Evolutionary conservation across 2,888 invertebrate genomes (phyloP).

Genomic region (Conistra vaccinii): DNA sequence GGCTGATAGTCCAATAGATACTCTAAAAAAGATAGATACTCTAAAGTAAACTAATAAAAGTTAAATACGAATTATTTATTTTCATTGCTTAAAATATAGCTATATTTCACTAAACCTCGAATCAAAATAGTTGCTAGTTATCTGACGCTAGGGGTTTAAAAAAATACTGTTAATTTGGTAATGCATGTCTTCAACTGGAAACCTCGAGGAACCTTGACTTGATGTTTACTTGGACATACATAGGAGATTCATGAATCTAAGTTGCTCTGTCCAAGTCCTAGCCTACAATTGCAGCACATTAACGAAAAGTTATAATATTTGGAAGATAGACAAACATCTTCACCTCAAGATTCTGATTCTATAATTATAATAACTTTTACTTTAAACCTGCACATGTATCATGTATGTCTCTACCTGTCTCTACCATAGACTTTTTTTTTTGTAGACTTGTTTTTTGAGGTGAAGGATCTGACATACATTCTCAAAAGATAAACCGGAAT

Average conservation of each 20-base stretch:
- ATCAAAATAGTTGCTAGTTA: constrained; percentile 15
- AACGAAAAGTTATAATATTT: background rate
- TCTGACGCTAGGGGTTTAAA: constrained; percentile 9
- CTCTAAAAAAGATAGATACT: too few species aligned
- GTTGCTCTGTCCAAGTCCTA: background rate
- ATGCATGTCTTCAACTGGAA: background rate
- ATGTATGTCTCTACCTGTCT: background rate
- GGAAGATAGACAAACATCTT: background rate
- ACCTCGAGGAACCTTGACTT: too few species aligned
- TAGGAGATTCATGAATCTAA: background rate
- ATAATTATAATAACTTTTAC: too few species aligned
- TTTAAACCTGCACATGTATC: background rate
- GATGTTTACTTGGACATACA: background rate
- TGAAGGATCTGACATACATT: constrained; percentile 8
- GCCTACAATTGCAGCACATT: background rate
- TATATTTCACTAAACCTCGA: constrained; percentile 3
- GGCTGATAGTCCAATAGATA: background rate
- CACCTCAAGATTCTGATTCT: background rate
- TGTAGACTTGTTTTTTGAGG: background rate
- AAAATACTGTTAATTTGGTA: background rate
- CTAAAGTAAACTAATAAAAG: background rate
- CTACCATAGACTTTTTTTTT: background rate
- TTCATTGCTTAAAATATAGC: background rate
- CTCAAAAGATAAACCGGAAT: constrained; percentile 17
- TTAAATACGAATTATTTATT: background rate